Conservation (phyloP, 2,888 invertebrate genomes). For the Neoscelio sp. region DNA sequence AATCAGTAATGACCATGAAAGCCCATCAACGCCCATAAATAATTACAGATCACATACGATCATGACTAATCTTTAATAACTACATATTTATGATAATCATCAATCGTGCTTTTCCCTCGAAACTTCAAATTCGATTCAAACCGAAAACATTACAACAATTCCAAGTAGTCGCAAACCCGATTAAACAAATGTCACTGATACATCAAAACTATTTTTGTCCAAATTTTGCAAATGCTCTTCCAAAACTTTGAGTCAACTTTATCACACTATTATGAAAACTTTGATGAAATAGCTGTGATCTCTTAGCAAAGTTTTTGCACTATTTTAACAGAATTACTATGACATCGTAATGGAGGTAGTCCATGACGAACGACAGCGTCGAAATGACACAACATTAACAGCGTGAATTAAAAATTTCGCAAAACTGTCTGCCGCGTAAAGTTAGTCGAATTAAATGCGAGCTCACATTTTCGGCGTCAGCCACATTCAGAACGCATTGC, state of each 20-base stretch:
- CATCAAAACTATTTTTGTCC: slow-evolving; percentile 20
- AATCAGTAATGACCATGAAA: too few relatives aligned
- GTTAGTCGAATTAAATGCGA: too few relatives aligned
- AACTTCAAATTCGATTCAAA: too few relatives aligned
- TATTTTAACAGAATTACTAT: slow-evolving; percentile 30
- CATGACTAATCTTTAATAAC: too few relatives aligned
- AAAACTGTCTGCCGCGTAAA: too few relatives aligned
- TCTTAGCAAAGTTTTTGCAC: slow-evolving; percentile 42
- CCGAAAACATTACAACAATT: too few relatives aligned
- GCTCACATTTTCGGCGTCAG: slow-evolving; percentile 6
- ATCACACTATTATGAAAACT: slow-evolving; percentile 43
- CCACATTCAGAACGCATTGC: slow-evolving; percentile 7
- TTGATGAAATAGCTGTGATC: slow-evolving; percentile 49
- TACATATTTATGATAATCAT: too few relatives aligned
- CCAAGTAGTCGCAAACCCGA: too few relatives aligned
- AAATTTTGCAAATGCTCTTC: slow-evolving; percentile 54
- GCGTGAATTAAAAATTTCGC: too few relatives aligned
- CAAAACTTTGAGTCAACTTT: slow-evolving; percentile 27
- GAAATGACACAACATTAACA: slow-evolving; percentile 36
- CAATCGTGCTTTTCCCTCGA: too few relatives aligned
- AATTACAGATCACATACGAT: too few relatives aligned
- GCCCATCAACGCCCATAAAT: too few relatives aligned
- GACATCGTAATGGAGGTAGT: slow-evolving; percentile 39
- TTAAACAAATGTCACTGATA: slow-evolving; percentile 25
- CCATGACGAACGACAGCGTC: slow-evolving; percentile 46